Percentiles rank a stretch among this genome's conserved stretches.
Evolutionary conservation across 2,888 invertebrate genomes (phyloP).

Genomic region (Autographa pulchrina): DNA sequence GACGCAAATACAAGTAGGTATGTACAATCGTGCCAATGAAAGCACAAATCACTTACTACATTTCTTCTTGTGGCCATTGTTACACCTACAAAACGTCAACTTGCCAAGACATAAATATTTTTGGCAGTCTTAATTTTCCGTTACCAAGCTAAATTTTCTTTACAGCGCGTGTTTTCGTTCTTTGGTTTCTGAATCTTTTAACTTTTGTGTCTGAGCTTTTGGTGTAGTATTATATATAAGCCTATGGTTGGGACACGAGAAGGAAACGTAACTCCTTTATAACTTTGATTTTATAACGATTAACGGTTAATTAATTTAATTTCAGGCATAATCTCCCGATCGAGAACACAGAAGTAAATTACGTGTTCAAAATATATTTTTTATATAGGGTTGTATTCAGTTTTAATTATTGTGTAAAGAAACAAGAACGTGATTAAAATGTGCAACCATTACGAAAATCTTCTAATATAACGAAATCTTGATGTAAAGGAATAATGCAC

Average conservation of each 20-base stretch:
- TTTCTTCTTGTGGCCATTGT: constrained; percentile 62
- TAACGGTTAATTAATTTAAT: no score
- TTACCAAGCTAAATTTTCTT: constrained; percentile 62
- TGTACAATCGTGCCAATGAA: constrained; percentile 66
- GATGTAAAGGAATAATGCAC: no score
- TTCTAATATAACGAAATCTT: no score
- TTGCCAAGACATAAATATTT: constrained; percentile 74
- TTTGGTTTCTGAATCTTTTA: background rate
- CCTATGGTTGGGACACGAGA: background rate
- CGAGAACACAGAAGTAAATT: no score
- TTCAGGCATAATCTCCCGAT: no score
- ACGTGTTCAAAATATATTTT: no score
- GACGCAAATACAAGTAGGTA: constrained; percentile 66
- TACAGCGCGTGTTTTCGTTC: background rate
- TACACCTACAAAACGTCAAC: constrained; percentile 61
- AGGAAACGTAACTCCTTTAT: background rate
- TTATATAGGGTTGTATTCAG: no score
- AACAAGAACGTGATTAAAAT: no score
- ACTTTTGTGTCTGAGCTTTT: background rate
- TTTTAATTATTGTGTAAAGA: no score
- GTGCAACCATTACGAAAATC: no score
- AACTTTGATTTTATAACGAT: no score
- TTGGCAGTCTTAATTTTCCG: constrained; percentile 59
- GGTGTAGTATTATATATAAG: background rate
- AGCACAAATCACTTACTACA: constrained; percentile 63